phyloP scores from a whole-genome alignment of 2,113 vertebrate species.

The Dicentrarchus labrax region DNA sequence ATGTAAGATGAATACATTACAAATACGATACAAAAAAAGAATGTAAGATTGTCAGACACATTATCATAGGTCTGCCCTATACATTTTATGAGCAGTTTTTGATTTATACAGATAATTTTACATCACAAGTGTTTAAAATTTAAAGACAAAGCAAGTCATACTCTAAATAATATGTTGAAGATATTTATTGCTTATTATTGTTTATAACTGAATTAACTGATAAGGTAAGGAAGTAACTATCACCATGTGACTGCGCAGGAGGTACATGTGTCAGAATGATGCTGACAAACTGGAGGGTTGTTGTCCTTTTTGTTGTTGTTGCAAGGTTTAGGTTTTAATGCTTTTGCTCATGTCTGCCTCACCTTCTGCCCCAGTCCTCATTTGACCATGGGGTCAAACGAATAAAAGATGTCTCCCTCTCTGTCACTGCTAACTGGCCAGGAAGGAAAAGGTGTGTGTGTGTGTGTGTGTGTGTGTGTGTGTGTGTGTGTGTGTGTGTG shows the following conservation, averaged over 20 bases:
- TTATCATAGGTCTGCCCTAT: background rate
- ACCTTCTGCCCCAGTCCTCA: conserved; percentile 23
- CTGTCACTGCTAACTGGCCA: conserved; percentile 41
- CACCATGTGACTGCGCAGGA: background rate
- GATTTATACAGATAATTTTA: background rate
- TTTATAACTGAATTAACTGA: background rate
- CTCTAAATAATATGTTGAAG: background rate
- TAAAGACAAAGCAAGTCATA: background rate
- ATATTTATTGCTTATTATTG: background rate
- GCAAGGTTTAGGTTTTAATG: background rate
- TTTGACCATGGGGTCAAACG: conserved; percentile 58
- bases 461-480: conserved; percentile 35
- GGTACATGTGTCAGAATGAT: background rate
- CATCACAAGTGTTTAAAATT: background rate
- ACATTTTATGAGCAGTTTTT: background rate
- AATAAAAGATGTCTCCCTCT: conserved; percentile 40
- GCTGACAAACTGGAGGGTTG: background rate
- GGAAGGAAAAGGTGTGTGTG: conserved; percentile 73
- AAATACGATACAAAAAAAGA: background rate
- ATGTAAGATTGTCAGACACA: background rate
- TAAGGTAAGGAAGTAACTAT: background rate
- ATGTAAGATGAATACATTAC: background rate
- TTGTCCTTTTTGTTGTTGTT: background rate
- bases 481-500: conserved; percentile 41
- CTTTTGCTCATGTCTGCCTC: conserved; percentile 16